phyloP scores from a whole-genome alignment of 2,888 invertebrate species.

The Orthosia incerta region DNA sequence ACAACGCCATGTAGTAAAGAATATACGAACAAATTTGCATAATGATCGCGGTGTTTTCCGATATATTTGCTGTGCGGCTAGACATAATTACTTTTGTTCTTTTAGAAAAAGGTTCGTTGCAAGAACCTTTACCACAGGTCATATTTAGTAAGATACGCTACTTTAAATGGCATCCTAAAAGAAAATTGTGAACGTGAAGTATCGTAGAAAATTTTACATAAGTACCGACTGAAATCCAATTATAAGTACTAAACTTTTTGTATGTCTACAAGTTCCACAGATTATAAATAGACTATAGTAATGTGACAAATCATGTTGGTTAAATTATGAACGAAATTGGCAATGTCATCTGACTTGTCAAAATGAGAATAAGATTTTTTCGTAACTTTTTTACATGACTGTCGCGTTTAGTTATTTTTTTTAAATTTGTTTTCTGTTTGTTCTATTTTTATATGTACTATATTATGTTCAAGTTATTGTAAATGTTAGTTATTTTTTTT shows the following conservation, averaged over 20 bases:
- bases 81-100: background rate
- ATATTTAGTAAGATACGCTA: background rate
- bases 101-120: background rate
- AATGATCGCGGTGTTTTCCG: too few species aligned
- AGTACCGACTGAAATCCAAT: constrained; percentile 11
- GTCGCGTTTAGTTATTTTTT: constrained; percentile 16
- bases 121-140: background rate
- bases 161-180: background rate
- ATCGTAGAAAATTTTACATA: constrained; percentile 1
- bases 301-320: constrained; percentile 31
- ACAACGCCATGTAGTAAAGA: too few species aligned
- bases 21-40: too few species aligned
- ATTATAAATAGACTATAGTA: constrained; percentile 12
- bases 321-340: constrained; percentile 28
- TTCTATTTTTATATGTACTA: constrained; percentile 27
- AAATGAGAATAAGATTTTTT: constrained; percentile 37
- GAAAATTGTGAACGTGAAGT: background rate
- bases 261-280: background rate
- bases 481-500: constrained; percentile 18
- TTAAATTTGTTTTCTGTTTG: background rate
- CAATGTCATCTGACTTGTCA: constrained; percentile 44
- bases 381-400: constrained; percentile 11
- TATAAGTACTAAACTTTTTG: constrained; percentile 24
- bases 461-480: too few species aligned
- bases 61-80: too few species aligned